These are phyloP conservation scores for Agrypnia vestita DNA, from an alignment of 1,140 invertebrate genomes.

Conservation along the genomic window DNA sequence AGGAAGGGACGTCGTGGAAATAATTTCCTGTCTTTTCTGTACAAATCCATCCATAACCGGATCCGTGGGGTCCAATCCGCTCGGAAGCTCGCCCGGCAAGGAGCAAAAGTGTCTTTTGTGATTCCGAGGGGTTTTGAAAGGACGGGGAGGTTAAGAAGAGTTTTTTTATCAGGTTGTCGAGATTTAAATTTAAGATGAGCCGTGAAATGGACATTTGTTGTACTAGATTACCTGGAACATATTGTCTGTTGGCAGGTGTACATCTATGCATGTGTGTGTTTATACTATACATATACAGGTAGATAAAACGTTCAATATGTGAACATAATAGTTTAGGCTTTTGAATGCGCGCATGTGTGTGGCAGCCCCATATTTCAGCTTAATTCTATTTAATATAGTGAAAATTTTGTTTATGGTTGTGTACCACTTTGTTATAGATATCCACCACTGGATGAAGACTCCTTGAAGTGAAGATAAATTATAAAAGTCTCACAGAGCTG, in stretches of 20 bases:
- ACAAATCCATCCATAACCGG: constrained; percentile 36
- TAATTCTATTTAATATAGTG: no score
- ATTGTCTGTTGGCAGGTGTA: not conserved
- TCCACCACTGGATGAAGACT: no score
- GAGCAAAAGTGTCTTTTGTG: not conserved
- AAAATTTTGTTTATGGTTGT: no score
- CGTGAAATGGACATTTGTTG: not conserved
- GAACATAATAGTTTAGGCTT: no score
- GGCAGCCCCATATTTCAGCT: no score
- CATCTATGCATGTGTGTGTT: not conserved
- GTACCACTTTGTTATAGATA: no score
- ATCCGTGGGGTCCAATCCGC: not conserved
- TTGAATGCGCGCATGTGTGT: no score
- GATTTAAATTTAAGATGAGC: not conserved
- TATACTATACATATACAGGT: not conserved
- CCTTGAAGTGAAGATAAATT: no score
- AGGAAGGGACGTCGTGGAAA: constrained; percentile 18
- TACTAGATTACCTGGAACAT: constrained; percentile 20
- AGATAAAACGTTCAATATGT: no score
- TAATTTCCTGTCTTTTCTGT: constrained; percentile 41
- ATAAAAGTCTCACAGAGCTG: no score
- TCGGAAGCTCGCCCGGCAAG: not conserved
- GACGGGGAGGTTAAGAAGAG: no score
- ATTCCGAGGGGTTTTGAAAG: no score
- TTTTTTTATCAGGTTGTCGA: not conserved